Conservation (phyloP, 2,113 vertebrate genomes). For the Ondatra zibethicus region DNA sequence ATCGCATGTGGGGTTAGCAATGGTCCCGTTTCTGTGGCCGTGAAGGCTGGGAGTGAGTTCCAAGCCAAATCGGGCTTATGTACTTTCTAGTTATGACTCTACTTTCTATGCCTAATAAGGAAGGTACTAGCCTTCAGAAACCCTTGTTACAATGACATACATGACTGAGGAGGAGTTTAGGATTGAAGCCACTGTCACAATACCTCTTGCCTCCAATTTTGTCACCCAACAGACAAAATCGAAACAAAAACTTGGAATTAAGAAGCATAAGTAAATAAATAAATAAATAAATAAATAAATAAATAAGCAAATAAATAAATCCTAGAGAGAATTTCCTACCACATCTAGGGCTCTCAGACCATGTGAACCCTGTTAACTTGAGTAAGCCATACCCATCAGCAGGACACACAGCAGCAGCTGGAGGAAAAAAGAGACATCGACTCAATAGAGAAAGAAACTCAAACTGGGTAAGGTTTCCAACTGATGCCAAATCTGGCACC, state of each 20-base stretch:
- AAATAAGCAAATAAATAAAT: background rate
- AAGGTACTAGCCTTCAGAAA: background rate
- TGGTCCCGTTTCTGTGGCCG: too few relatives aligned
- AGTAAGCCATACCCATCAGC: background rate
- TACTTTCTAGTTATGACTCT: background rate
- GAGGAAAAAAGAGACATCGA: background rate
- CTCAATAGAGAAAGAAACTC: background rate
- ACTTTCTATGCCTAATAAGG: background rate
- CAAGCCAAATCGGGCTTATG: background rate
- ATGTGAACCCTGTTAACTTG: background rate
- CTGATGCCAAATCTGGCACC: too few relatives aligned
- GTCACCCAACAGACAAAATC: slow-evolving; percentile 5
- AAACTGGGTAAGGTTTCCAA: too few relatives aligned
- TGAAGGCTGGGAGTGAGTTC: background rate
- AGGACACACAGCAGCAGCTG: background rate
- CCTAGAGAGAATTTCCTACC: background rate
- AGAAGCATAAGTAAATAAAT: background rate
- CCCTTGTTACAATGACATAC: background rate
- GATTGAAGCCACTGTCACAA: too few relatives aligned
- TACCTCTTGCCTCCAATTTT: too few relatives aligned
- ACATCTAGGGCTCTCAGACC: background rate
- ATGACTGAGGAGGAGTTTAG: background rate
- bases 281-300: too few relatives aligned
- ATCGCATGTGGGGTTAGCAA: background rate
- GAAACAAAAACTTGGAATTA: background rate